These are phyloP conservation scores for Heterohyrax brucei DNA, from an alignment of 2,797 vertebrate species.

Conservation along the genomic window DNA sequence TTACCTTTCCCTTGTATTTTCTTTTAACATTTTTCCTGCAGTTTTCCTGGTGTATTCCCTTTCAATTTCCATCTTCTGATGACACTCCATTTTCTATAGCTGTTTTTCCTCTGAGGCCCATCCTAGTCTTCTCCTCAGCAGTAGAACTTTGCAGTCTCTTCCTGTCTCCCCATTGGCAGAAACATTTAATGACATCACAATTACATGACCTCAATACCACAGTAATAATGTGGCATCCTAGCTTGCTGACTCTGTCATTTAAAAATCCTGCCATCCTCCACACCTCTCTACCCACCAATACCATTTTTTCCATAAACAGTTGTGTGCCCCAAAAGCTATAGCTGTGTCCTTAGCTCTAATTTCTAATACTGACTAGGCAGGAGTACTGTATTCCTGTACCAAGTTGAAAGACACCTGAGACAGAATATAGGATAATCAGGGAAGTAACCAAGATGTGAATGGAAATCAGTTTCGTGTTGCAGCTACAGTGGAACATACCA, in stretches of 20 bases:
- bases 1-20: not conserved
- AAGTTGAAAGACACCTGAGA: no score
- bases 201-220: not conserved
- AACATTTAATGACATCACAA: constrained; percentile 41
- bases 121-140: not conserved
- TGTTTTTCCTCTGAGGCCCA: not conserved
- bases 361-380: no score
- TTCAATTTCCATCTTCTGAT: not conserved
- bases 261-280: not conserved
- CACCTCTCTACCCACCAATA: not conserved
- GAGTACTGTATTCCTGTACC: no score
- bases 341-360: not conserved
- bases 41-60: not conserved
- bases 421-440: no score
- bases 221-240: not conserved
- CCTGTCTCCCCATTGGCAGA: not conserved
- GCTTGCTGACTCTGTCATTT: not conserved
- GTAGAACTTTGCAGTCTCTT: not conserved
- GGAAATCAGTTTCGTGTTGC: not conserved
- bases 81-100: not conserved
- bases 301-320: not conserved
- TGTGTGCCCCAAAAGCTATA: not conserved
- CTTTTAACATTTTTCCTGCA: not conserved
- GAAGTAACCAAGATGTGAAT: no score
- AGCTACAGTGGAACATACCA: not conserved